Evolutionary conservation across 2,113 vertebrate species (phyloP), one percentile per base, ranked within the genome.

Genomic region (Nothobranchius furzeri): DNA sequence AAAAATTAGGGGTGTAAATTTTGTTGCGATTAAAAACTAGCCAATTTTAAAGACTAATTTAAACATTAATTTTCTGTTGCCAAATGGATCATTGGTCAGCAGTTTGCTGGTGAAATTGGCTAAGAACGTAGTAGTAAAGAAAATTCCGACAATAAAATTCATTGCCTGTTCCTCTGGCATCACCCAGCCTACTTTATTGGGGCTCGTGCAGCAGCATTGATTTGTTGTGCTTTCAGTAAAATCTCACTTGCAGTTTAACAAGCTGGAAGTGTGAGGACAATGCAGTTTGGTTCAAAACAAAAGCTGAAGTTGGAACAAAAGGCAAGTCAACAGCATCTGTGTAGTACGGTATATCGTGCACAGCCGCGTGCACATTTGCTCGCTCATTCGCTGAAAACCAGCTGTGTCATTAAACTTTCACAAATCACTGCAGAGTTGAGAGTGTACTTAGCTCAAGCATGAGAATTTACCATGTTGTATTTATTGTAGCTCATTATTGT

Each of bases 141-240:
- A 43, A 43, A 37, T 58, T 50, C 17, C 20, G 37, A 58, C 55
- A 42, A 42, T n/a, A 42, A 20, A 58, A 58, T 43, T 43, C 37
- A 58, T 43, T 43, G 17, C 55, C n/a, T 58, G 1, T 43, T 20
- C 2, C 17, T 42, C 13, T 10, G n/a, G 55, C 40, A 4, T 58
- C 55, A 43, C 37, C 55, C 3, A 20, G 12, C 37, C 17, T 20
- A 12, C 15, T 58, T 58, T 58, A 58, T 37, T 43, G 55, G 55
- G 37, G n/a, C 55, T 42, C 17, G 6, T 20, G 37, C 55, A 40
- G 15, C 11, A 20, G 55, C 42, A 43, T 58, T 17, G 55, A 58
- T 58, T 58, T 43, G 55, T 17, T 58, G 36, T 58, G 55, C 17
- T 42, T 14, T 58, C 55, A 58, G 55, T 58, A 42, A 58, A 58